Percentiles rank a stretch among this genome's conserved stretches.
phyloP scores from a whole-genome alignment of 2,113 vertebrate genomes.

The Oncorhynchus masou region DNA sequence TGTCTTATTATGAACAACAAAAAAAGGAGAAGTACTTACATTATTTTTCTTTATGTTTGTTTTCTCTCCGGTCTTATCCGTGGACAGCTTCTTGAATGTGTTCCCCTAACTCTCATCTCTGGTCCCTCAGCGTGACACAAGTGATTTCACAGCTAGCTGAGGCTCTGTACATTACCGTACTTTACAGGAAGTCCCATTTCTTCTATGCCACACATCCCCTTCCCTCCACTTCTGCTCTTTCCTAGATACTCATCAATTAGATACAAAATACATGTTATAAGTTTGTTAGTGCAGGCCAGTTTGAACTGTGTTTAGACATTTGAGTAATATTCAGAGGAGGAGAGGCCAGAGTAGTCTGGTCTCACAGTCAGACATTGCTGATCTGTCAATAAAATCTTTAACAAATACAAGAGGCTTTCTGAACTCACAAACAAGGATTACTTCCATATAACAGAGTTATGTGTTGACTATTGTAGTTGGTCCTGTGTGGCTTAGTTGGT shows the following conservation, averaged over 20 bases:
- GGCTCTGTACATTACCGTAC: slow-evolving; percentile 75
- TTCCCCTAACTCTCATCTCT: slow-evolving; percentile 67
- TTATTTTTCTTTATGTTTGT: slow-evolving; percentile 51
- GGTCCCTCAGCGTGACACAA: slow-evolving; percentile 39
- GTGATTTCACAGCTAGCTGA: slow-evolving; percentile 82
- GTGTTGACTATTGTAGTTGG: no score
- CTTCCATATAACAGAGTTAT: not conserved
- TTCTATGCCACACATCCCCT: slow-evolving; percentile 45
- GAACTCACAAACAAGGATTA: not conserved
- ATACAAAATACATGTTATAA: not conserved
- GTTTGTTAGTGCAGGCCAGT: not conserved
- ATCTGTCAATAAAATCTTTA: not conserved
- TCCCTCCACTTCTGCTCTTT: slow-evolving; percentile 38
- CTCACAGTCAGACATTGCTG: not conserved
- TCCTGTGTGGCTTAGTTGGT: no score
- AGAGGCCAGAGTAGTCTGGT: not conserved
- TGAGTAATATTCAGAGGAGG: not conserved
- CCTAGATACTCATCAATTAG: not conserved
- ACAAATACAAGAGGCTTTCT: not conserved
- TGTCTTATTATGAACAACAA: slow-evolving; percentile 36
- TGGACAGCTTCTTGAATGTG: slow-evolving; percentile 78
- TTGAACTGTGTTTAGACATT: not conserved
- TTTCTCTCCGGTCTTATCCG: slow-evolving; percentile 75
- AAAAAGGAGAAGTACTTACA: slow-evolving; percentile 1
- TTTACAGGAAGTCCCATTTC: slow-evolving; percentile 80